phyloP scores from a whole-genome alignment of 2,113 vertebrate species.

The Oreochromis niloticus region DNA sequence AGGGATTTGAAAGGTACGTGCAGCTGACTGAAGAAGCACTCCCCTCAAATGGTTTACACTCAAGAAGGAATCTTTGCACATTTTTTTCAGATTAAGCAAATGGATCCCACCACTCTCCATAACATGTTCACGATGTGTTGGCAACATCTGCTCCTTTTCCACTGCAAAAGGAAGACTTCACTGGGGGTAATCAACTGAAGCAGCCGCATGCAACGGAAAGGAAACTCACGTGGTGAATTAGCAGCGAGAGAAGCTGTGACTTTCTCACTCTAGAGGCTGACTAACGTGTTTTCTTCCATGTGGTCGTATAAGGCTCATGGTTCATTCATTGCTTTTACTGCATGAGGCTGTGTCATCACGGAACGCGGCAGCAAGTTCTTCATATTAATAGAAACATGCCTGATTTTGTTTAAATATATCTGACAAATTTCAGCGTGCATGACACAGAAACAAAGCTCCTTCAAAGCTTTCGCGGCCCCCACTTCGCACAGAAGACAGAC shows the following conservation, averaged over 20 bases:
- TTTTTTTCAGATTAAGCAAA: slow-evolving; percentile 5
- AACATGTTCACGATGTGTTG: not conserved
- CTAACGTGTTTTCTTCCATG: slow-evolving; percentile 43
- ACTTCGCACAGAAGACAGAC: not conserved
- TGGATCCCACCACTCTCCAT: not conserved
- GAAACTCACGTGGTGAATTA: slow-evolving; percentile 36
- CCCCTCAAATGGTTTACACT: slow-evolving; percentile 50
- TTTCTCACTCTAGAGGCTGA: slow-evolving; percentile 31
- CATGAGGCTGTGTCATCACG: not conserved
- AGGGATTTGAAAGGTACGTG: not conserved
- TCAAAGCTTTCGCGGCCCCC: not conserved
- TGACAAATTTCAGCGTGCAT: not conserved
- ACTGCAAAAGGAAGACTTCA: slow-evolving; percentile 34
- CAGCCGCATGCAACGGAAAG: slow-evolving; percentile 21
- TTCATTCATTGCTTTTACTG: slow-evolving; percentile 15
- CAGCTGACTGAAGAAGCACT: slow-evolving; percentile 9
- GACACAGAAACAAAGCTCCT: not conserved
- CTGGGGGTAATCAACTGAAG: not conserved
- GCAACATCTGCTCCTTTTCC: slow-evolving; percentile 23
- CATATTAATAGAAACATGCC: not conserved
- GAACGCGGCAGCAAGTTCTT: not conserved
- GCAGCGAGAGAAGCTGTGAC: slow-evolving; percentile 14
- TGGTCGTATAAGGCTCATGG: not conserved
- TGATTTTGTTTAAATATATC: not conserved
- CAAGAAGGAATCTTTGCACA: slow-evolving; percentile 19